Evolutionary conservation across 2,797 vertebrate genomes (phyloP), one percentile per base, ranked within the genome.

Genomic region (Lithobates pipiens): DNA sequence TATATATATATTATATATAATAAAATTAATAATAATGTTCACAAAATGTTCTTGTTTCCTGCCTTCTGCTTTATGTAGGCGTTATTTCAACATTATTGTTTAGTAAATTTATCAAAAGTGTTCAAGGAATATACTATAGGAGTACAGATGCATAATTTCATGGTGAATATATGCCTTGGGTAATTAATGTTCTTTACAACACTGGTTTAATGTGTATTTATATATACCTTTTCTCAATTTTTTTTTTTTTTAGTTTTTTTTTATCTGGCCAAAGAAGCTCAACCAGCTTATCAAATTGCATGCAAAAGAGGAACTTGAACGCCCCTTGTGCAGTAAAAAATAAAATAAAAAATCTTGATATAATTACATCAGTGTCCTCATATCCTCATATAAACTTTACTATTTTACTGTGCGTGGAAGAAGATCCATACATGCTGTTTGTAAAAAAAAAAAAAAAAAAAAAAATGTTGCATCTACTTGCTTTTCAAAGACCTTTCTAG

Each of bases 401-500:
- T 36, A 16, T 10, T 72, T 27, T 57, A 10, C 2, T 32, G 67
- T 69, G 32, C n/a, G 23, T 65, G 8, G 0, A n/a, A 16, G 23
- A 63, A 61, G 13, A 61, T 61, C 57, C 57, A 23, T n/a, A 8
- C 57, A 18, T n/a, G 25, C 3, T 11, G 18, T 67, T 11, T 11
- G 10, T 46, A 13, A 13, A 46, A 46, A 46, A 44, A 44, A 44
- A 13, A 46, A 46, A 1, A 34, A 21, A 46, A 29, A 29, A 29
- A 29, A 71, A 80, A 50, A 36, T 42, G 16, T 77, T 71, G 23
- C 34, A 29, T 36, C 69, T 27, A 70, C 50, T 80, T 36, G n/a
- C 39, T 69, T 80, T 70, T 42, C 69, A 71, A 70, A 80, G 16
- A 54, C 36, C 34, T 72, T 39, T 42, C 23, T 63, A 61, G 25